Conservation (phyloP, 1,140 invertebrate genomes). For the Trachymyrmex cornetzi region DNA sequence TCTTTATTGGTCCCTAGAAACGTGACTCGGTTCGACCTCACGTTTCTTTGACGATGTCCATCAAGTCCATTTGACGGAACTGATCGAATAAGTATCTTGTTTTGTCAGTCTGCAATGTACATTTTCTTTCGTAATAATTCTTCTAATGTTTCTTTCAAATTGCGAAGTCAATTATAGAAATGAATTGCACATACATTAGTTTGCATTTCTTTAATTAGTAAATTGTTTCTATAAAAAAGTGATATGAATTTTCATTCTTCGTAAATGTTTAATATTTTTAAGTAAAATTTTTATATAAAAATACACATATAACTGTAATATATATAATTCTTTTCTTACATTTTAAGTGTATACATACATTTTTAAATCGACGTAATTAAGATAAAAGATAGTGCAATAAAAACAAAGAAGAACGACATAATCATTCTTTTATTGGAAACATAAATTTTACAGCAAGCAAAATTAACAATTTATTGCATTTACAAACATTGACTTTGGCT, state of each 20-base stretch:
- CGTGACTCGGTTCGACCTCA: constrained; percentile 59
- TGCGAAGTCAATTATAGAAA: neutral
- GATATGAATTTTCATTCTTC: neutral
- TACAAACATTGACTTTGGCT: neutral
- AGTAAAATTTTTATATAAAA: neutral
- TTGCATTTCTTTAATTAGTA: neutral
- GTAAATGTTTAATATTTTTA: neutral
- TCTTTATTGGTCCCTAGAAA: constrained; percentile 53
- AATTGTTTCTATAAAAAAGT: neutral
- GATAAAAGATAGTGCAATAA: neutral
- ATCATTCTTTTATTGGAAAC: constrained; percentile 8
- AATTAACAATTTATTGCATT: constrained; percentile 33
- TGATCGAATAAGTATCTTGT: constrained; percentile 51
- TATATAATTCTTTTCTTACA: neutral
- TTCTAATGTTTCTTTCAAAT: constrained; percentile 53
- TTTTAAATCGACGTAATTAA: neutral
- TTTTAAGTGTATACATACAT: no score
- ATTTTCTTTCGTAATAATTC: constrained; percentile 21
- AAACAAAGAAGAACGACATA: neutral
- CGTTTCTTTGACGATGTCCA: constrained; percentile 15
- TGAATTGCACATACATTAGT: neutral
- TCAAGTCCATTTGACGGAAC: constrained; percentile 49
- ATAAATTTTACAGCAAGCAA: constrained; percentile 20
- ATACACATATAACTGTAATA: no score
- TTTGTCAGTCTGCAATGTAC: constrained; percentile 20